phyloP scores from a whole-genome alignment of 1,140 invertebrate genomes.

The Macrobrachium nipponense region DNA sequence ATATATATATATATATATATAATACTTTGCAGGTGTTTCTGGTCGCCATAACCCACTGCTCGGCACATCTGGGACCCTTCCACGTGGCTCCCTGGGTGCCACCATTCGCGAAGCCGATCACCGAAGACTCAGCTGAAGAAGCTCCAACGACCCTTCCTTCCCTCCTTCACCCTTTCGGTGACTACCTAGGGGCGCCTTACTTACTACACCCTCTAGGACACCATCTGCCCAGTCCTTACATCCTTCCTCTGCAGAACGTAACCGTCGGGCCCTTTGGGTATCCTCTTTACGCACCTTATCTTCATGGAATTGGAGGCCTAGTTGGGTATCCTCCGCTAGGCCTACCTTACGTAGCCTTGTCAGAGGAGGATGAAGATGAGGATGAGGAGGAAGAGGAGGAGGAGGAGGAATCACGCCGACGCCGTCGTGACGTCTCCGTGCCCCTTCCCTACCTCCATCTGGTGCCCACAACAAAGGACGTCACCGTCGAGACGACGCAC shows the following conservation, averaged over 20 bases:
- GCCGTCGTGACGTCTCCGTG: constrained; percentile 16
- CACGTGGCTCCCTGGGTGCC: constrained; percentile 9
- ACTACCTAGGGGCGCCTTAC: neutral
- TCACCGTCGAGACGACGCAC: constrained; percentile 35
- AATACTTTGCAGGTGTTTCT: constrained; percentile 37
- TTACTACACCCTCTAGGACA: too few relatives aligned
- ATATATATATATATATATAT: too few relatives aligned
- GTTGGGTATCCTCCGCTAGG: too few relatives aligned
- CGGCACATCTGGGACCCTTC: constrained; percentile 26
- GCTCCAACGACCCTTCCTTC: constrained; percentile 1
- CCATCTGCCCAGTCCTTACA: neutral
- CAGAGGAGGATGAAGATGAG: neutral
- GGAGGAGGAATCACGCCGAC: neutral
- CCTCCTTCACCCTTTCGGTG: neutral
- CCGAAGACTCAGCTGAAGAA: neutral
- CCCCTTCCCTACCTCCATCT: constrained; percentile 32
- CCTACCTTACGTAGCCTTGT: too few relatives aligned
- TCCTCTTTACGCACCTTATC: too few relatives aligned
- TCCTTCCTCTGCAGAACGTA: neutral
- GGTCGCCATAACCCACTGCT: constrained; percentile 16
- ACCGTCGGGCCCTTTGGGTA: too few relatives aligned
- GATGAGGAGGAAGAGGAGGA: neutral
- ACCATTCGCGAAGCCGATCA: constrained; percentile 26
- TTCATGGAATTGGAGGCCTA: neutral
- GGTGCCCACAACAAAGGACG: constrained; percentile 5